Evolutionary conservation across 2,888 invertebrate genomes (phyloP).

Genomic region (Trissoscelio sp.): DNA sequence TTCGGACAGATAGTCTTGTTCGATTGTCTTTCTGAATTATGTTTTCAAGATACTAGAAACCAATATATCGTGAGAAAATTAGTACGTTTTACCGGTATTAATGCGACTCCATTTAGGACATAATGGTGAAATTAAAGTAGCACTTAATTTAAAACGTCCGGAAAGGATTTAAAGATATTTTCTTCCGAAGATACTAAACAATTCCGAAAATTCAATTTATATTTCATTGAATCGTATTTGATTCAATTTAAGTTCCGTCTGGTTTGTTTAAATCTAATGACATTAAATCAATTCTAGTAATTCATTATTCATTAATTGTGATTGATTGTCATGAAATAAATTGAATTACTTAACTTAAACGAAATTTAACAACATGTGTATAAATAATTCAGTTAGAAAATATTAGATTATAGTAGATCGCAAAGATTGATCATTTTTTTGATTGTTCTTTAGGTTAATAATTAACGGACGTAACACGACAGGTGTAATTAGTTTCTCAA

Average conservation of each 20-base stretch:
- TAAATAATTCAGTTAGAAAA: too few relatives aligned
- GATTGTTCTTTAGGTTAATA: too few relatives aligned
- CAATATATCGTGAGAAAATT: constrained; percentile 3
- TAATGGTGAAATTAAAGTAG: constrained; percentile 27
- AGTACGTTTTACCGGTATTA: constrained; percentile 16
- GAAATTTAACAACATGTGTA: too few relatives aligned
- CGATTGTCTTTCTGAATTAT: constrained; percentile 31
- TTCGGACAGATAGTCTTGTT: constrained; percentile 3
- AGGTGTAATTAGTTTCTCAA: constrained; percentile 43
- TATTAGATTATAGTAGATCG: too few relatives aligned
- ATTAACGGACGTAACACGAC: constrained; percentile 12
- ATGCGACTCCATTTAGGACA: background rate
- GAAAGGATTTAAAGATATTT: background rate
- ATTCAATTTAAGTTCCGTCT: background rate
- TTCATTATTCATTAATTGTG: too few relatives aligned
- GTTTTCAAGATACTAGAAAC: constrained; percentile 9
- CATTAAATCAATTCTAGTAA: background rate
- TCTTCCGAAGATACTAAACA: background rate
- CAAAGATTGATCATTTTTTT: too few relatives aligned
- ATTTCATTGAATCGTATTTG: background rate
- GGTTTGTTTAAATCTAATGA: background rate
- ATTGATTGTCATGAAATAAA: too few relatives aligned
- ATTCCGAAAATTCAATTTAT: background rate
- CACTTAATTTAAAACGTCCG: background rate
- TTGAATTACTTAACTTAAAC: too few relatives aligned